Base-by-base conservation (phyloP, 2,113 vertebrate species). In the Engystomops pustulosus region DNA sequence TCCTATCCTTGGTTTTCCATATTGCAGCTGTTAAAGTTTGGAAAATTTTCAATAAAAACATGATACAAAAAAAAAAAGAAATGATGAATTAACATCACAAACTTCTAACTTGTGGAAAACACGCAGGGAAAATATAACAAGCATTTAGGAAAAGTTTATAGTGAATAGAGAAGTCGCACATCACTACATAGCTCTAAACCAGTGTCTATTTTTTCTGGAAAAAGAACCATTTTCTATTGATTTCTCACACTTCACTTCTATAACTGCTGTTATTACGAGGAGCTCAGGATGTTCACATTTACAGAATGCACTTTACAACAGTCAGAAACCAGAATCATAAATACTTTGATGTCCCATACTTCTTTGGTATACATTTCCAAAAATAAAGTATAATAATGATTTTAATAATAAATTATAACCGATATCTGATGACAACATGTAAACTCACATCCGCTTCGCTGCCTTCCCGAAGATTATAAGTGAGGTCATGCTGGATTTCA, bases 401-500 rank as follows among this genome's bases (percentile, higher is more conserved):
- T n/a, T n/a, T n/a, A n/a, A n/a, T n/a, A n/a, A n/a, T n/a, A n/a
- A n/a, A n/a, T n/a, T n/a, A n/a, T n/a, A n/a, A n/a, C n/a, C n/a
- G n/a, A n/a, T n/a, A n/a, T n/a, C n/a, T n/a, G n/a, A 5, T 36
- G 7, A 67, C 30, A 51, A 41, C 9, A 65, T 15, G 38, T 30
- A 77, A 58, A 38, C 93, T 94, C 81, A 95, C 94, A 1, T 94
- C 93, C 0, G 89, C 83, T 0, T 91, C 89, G 70, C 94, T 92
- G 36, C 94, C 94, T 81, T 94, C 93, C 10, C 94, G 86, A 85
- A 95, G 92, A 82, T 95, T 95, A 91, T 95, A 95, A 32, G 94
- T 95, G 86, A 95, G 93, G 90, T 95, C 94, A n/a, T 95, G 94
- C 78, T 95, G 94, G 18, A 95, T 95, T 86, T 95, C 94, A 2